phyloP scores from a whole-genome alignment of 2,888 invertebrate species.

The Melipona bicolor region DNA sequence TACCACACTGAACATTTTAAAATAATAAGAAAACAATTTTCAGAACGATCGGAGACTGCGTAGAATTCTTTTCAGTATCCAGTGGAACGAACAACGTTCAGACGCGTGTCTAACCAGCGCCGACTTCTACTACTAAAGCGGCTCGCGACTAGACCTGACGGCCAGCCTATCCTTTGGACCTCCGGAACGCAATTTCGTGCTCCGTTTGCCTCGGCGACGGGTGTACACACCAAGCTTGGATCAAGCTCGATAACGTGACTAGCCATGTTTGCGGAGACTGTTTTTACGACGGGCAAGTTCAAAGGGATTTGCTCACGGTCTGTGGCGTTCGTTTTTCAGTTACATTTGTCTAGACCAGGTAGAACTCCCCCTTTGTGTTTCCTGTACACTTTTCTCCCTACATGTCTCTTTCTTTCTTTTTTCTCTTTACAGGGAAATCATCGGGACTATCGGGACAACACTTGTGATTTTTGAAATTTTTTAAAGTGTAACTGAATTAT shows the following conservation, averaged over 20 bases:
- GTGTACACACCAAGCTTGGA: not conserved
- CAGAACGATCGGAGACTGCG: too few relatives aligned
- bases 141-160: too few relatives aligned
- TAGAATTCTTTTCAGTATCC: not conserved
- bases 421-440: not conserved
- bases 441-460: not conserved
- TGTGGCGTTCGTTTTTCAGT: slow-evolving; percentile 41
- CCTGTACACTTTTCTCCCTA: not conserved
- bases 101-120: slow-evolving; percentile 7
- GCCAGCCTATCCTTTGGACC: not conserved
- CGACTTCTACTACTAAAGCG: slow-evolving; percentile 33
- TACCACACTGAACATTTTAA: not conserved
- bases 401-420: not conserved
- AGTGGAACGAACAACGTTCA: not conserved
- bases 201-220: slow-evolving; percentile 27
- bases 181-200: slow-evolving; percentile 42
- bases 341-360: slow-evolving; percentile 43
- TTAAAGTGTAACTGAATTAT: too few relatives aligned
- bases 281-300: slow-evolving; percentile 32
- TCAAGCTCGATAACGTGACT: slow-evolving; percentile 1
- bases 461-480: not conserved
- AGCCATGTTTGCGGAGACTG: slow-evolving; percentile 20
- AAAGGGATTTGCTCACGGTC: slow-evolving; percentile 58
- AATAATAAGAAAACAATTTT: not conserved
- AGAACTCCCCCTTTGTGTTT: slow-evolving; percentile 12